Conservation (phyloP, 2,888 invertebrate species). For the Octodonta nipae region DNA sequence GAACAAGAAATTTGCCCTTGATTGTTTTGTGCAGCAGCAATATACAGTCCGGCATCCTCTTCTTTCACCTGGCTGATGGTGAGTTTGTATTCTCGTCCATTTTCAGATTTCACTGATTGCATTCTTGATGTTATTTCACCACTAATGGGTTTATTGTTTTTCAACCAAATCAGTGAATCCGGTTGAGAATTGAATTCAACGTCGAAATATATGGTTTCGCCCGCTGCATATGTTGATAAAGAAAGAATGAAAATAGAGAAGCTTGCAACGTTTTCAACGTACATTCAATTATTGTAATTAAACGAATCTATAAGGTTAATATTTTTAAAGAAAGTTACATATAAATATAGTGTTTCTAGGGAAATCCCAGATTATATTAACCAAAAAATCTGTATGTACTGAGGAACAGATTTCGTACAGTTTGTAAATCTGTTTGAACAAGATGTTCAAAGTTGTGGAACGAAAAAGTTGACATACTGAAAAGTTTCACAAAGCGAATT, state of each 20-base stretch:
- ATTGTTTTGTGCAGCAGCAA: slow-evolving; percentile 71
- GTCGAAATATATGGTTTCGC: slow-evolving; percentile 70
- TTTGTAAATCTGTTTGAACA: too few species aligned
- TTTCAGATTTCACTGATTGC: slow-evolving; percentile 44
- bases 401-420: too few species aligned
- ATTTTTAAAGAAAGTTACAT: too few species aligned
- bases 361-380: too few species aligned
- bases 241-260: slow-evolving; percentile 7
- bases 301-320: too few species aligned
- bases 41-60: slow-evolving; percentile 79
- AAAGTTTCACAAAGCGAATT: too few species aligned
- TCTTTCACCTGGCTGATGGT: slow-evolving; percentile 59
- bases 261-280: too few species aligned
- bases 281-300: too few species aligned
- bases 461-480: too few species aligned
- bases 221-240: slow-evolving; percentile 44
- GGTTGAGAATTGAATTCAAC: slow-evolving; percentile 55
- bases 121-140: slow-evolving; percentile 58
- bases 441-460: too few species aligned
- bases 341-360: too few species aligned
- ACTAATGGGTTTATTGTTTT: slow-evolving; percentile 71
- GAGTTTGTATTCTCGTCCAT: slow-evolving; percentile 53
- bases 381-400: too few species aligned
- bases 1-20: slow-evolving; percentile 73
- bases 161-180: slow-evolving; percentile 66